Conservation (phyloP, 2,888 invertebrate species). For the Tetragonisca angustula region DNA sequence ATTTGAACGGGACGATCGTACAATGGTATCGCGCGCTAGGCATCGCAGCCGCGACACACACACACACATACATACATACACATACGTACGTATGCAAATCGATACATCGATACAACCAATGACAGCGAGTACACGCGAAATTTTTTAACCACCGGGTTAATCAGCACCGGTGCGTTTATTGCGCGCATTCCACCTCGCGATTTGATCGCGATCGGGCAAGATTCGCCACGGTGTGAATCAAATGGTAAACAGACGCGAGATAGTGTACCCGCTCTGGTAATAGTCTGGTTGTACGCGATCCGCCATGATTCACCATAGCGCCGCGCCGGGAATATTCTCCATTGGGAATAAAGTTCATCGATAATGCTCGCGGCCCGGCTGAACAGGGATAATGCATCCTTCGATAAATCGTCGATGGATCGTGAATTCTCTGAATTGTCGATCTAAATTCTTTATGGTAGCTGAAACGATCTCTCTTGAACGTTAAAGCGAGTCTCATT, state of each 20-base stretch:
- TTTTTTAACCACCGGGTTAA: constrained; percentile 55
- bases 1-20: neutral
- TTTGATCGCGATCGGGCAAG: constrained; percentile 42
- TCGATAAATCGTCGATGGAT: too few species aligned
- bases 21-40: neutral
- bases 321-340: neutral
- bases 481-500: neutral
- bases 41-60: neutral
- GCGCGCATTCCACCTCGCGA: constrained; percentile 49
- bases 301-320: constrained; percentile 52
- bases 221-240: constrained; percentile 44
- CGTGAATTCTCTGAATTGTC: too few species aligned
- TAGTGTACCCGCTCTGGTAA: neutral
- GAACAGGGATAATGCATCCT: constrained; percentile 20
- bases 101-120: neutral
- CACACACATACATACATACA: neutral
- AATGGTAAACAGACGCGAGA: constrained; percentile 49
- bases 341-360: constrained; percentile 59
- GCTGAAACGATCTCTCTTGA: neutral
- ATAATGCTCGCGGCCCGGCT: constrained; percentile 27
- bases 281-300: constrained; percentile 26
- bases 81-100: neutral
- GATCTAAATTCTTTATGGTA: neutral
- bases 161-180: constrained; percentile 34
- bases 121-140: neutral